These are phyloP conservation scores for Diloba caeruleocephala DNA, from an alignment of 2,888 invertebrate genomes.

Conservation along the genomic window DNA sequence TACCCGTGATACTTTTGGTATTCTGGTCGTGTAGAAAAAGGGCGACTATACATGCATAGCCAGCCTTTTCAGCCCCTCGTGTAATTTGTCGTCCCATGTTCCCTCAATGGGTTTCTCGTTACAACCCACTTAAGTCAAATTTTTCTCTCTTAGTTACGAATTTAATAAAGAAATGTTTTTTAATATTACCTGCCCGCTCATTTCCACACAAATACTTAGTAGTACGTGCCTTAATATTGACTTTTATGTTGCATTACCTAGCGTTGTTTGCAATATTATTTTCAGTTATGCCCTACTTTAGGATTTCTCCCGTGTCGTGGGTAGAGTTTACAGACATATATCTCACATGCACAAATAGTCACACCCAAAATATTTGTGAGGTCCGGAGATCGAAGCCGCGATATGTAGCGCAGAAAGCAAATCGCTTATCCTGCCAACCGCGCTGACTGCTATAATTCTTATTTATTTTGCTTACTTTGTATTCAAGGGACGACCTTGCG, in stretches of 20 bases:
- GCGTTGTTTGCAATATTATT: slow-evolving; percentile 18
- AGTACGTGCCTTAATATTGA: slow-evolving; percentile 22
- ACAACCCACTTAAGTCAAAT: slow-evolving; percentile 28
- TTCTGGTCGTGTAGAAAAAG: slow-evolving; percentile 16
- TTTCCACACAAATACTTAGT: slow-evolving; percentile 12
- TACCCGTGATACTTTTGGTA: slow-evolving; percentile 12
- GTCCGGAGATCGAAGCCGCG: no score
- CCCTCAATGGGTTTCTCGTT: slow-evolving; percentile 36
- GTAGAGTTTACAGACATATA: no score
- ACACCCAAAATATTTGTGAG: no score
- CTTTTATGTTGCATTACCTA: slow-evolving; percentile 37
- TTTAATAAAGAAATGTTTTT: slow-evolving; percentile 43
- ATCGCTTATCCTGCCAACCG: no score
- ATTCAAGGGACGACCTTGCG: no score
- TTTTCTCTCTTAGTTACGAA: slow-evolving; percentile 33
- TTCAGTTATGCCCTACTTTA: no score
- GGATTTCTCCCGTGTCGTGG: no score
- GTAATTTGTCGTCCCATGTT: slow-evolving; percentile 39
- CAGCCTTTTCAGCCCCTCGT: slow-evolving; percentile 6
- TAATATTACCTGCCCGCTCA: slow-evolving; percentile 18
- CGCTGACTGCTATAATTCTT: no score
- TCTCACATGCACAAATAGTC: no score
- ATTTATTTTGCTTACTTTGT: slow-evolving; percentile 8
- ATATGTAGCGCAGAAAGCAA: no score
- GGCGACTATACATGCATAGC: not conserved